These are phyloP conservation scores for Himantopus leucocephalus DNA, from an alignment of 2,113 vertebrate genomes.

Conservation along the genomic window DNA sequence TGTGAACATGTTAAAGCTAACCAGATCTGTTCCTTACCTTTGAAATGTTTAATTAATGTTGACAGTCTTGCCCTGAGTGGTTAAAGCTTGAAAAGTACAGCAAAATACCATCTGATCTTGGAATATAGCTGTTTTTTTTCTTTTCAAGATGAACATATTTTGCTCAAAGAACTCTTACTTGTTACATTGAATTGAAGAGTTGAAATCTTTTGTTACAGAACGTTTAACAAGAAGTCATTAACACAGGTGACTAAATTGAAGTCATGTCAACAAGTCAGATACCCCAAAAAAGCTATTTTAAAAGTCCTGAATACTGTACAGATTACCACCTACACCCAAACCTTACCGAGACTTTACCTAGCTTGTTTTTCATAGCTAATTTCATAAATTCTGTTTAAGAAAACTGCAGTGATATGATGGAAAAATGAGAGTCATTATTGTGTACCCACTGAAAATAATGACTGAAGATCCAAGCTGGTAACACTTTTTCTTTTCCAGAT, in stretches of 20 bases:
- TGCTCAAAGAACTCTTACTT: background rate
- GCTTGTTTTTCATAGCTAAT: background rate
- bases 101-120: background rate
- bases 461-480: background rate
- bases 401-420: background rate
- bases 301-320: background rate
- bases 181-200: background rate
- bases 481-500: background rate
- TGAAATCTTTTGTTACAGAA: background rate
- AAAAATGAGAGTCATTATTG: background rate
- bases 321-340: background rate
- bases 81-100: background rate
- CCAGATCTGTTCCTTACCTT: background rate
- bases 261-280: background rate
- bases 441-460: background rate
- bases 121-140: background rate
- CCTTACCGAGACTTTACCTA: fast-evolving
- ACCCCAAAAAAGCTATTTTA: background rate
- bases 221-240: background rate
- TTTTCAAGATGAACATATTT: background rate
- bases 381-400: background rate
- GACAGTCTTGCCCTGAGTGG: background rate
- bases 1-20: background rate
- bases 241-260: background rate
- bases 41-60: background rate